Conservation (phyloP, 2,797 vertebrate genomes). For the Sebastiscus tertius region DNA sequence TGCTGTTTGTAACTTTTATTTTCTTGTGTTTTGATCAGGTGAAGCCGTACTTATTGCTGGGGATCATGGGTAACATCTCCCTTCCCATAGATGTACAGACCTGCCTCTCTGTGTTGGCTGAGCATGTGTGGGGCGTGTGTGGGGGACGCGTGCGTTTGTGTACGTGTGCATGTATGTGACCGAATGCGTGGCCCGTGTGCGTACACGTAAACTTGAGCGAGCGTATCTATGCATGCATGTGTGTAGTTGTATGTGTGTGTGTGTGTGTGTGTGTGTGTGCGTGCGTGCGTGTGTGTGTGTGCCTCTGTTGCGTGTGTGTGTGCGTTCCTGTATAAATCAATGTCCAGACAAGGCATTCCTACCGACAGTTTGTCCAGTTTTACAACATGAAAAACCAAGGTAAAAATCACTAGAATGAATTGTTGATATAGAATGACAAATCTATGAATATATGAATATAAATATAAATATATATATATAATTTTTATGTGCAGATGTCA, state of each 20-base stretch:
- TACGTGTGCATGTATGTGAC: conserved; percentile 58
- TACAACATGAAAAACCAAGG: conserved; percentile 78
- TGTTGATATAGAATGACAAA: conserved; percentile 86
- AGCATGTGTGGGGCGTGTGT: conserved; percentile 65
- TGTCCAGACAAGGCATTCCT: conserved; percentile 82
- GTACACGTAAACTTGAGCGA: conserved; percentile 69
- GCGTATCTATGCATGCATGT: conserved; percentile 80
- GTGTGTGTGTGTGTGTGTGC: conserved; percentile 45
- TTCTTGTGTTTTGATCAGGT: conserved; percentile 81
- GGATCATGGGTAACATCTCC: conserved; percentile 77
- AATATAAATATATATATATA: conserved; percentile 86
- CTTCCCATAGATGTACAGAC: conserved; percentile 85
- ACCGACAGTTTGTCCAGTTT: conserved; percentile 80
- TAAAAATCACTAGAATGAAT: conserved; percentile 82
- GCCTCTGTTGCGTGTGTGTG: conserved; percentile 70
- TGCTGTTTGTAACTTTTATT: conserved; percentile 79
- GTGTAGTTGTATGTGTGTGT: conserved; percentile 72
- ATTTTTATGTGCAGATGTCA: conserved; percentile 90
- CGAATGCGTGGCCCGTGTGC: conserved; percentile 49
- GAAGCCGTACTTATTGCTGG: conserved; percentile 78
- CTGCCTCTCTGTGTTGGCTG: conserved; percentile 83
- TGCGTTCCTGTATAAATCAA: conserved; percentile 76
- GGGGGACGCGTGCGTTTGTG: conserved; percentile 21
- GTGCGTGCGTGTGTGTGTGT: conserved; percentile 65
- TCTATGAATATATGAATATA: conserved; percentile 86